Evolutionary conservation across 1,140 invertebrate species (phyloP).

Genomic region (Pantala flavescens): DNA sequence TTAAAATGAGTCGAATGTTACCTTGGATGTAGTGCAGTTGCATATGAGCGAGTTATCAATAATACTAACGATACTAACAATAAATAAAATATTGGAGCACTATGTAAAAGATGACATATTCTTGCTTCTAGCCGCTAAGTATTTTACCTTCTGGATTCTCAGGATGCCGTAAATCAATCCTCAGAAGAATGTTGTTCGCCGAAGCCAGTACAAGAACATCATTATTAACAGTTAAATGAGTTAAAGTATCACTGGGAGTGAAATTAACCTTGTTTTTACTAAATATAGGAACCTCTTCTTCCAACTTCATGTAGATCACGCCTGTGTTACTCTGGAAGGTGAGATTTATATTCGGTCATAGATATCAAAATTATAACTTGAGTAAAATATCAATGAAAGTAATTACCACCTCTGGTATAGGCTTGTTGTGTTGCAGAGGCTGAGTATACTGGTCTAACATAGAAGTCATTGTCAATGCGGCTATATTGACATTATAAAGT

Average conservation of each 20-base stretch:
- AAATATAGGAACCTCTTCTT: conserved; percentile 65
- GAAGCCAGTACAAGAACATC: conserved; percentile 75
- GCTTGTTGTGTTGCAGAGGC: conserved; percentile 44
- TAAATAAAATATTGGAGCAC: too few relatives aligned
- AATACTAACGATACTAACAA: too few relatives aligned
- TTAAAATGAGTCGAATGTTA: too few relatives aligned
- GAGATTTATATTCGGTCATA: conserved; percentile 14
- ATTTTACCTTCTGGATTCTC: conserved; percentile 61
- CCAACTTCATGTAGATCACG: conserved; percentile 55
- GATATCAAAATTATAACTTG: background rate
- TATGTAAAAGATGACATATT: too few relatives aligned
- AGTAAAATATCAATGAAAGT: conserved; percentile 10
- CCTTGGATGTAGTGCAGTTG: too few relatives aligned
- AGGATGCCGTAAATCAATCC: conserved; percentile 71
- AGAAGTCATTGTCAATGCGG: conserved; percentile 46
- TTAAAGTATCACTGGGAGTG: conserved; percentile 62
- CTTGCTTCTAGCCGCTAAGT: too few relatives aligned
- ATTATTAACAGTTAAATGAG: conserved; percentile 67
- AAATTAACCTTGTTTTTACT: conserved; percentile 67
- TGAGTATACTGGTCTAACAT: conserved; percentile 69
- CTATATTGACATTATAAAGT: too few relatives aligned
- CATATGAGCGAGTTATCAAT: too few relatives aligned
- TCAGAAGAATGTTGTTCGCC: conserved; percentile 66
- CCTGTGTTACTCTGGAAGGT: conserved; percentile 41
- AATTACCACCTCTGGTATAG: conserved; percentile 36